Evolutionary conservation across 2,113 vertebrate genomes (phyloP).

Genomic region (Carassius gibelio): DNA sequence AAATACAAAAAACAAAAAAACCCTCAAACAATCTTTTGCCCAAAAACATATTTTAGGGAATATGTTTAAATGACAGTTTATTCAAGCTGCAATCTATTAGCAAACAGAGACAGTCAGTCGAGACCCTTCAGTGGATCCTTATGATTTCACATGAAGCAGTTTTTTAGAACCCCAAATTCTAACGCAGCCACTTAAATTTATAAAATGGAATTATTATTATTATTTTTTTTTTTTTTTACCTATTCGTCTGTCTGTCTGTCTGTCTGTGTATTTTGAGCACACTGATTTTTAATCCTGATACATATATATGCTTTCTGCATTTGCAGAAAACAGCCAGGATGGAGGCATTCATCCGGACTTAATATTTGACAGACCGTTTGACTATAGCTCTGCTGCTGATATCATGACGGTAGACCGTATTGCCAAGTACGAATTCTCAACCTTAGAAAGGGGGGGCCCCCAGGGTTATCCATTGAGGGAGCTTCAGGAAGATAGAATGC

Average conservation of each 20-base stretch:
- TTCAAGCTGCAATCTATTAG: not conserved
- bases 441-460: slow-evolving; percentile 83
- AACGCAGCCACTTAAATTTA: slow-evolving; percentile 33
- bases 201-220: slow-evolving; percentile 60
- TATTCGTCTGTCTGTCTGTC: slow-evolving; percentile 71
- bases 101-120: slow-evolving; percentile 45
- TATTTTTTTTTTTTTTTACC: not conserved
- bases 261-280: slow-evolving; percentile 78
- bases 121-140: slow-evolving; percentile 18
- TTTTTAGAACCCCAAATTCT: slow-evolving; percentile 12
- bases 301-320: slow-evolving; percentile 80
- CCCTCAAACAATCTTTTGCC: slow-evolving; percentile 3
- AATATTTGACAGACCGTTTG: slow-evolving; percentile 84
- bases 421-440: slow-evolving; percentile 86
- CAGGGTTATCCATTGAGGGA: slow-evolving; percentile 82
- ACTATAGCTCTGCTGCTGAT: slow-evolving; percentile 82
- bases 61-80: not conserved
- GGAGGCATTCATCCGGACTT: slow-evolving; percentile 82
- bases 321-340: slow-evolving; percentile 88
- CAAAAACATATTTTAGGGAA: slow-evolving; percentile 4
- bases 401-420: slow-evolving; percentile 84
- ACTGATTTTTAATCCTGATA: slow-evolving; percentile 80
- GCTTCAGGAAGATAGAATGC: slow-evolving; percentile 89
- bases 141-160: not conserved
- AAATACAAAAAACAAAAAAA: not conserved